These are phyloP conservation scores for Rotaria sp. DNA, from an alignment of 2,888 invertebrate species.

Conservation along the genomic window DNA sequence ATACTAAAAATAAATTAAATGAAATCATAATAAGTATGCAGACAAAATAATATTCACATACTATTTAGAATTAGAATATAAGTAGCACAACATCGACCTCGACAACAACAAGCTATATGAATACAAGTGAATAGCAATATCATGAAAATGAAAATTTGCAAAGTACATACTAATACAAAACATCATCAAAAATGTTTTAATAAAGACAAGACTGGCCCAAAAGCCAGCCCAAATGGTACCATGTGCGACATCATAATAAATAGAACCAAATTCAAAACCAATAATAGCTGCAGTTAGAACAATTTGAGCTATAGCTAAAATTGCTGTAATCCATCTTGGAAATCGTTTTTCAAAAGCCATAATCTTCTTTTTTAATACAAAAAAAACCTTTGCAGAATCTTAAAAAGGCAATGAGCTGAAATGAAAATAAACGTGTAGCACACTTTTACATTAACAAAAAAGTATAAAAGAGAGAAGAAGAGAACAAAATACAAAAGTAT, in stretches of 20 bases:
- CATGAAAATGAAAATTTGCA: not conserved
- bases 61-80: not conserved
- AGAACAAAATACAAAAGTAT: too few relatives aligned
- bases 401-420: too few relatives aligned
- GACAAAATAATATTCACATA: not conserved
- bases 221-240: not conserved
- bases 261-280: not conserved
- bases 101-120: not conserved
- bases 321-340: not conserved
- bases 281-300: not conserved
- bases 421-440: too few relatives aligned
- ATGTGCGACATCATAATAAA: constrained; percentile 15
- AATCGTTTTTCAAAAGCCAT: constrained; percentile 11
- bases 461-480: too few relatives aligned
- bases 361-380: not conserved
- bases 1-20: not conserved
- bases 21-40: too few relatives aligned
- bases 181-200: not conserved
- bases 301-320: not conserved
- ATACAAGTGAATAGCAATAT: not conserved
- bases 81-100: constrained; percentile 12
- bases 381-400: too few relatives aligned
- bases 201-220: not conserved
- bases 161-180: not conserved
- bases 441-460: too few relatives aligned